These are phyloP conservation scores for Teleopsis dalmanni DNA, from an alignment of 1,140 invertebrate genomes.

Conservation along the genomic window DNA sequence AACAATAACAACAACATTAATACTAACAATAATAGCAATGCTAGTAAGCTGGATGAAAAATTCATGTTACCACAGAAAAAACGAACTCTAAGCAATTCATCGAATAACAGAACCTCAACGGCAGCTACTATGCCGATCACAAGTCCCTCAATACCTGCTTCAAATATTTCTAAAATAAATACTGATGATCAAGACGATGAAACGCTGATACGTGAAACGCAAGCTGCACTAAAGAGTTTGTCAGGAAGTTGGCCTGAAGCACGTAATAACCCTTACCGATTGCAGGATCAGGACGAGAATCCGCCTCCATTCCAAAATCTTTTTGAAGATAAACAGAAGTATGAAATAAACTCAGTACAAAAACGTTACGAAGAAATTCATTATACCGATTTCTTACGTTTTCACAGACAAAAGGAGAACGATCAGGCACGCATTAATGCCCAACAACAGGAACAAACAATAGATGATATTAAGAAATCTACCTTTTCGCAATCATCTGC, in stretches of 20 bases:
- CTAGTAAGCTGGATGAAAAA: conserved; percentile 10
- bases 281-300: conserved; percentile 63
- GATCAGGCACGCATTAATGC: conserved; percentile 38
- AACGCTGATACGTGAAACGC: conserved; percentile 74
- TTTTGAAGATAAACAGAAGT: conserved; percentile 70
- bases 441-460: conserved; percentile 4
- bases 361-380: neutral
- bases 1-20: conserved; percentile 28
- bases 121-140: conserved; percentile 43
- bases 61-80: conserved; percentile 54
- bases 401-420: conserved; percentile 42
- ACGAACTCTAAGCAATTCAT: conserved; percentile 42
- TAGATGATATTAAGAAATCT: conserved; percentile 10
- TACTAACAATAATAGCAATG: conserved; percentile 16
- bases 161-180: conserved; percentile 11
- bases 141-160: conserved; percentile 46
- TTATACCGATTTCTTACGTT: conserved; percentile 23
- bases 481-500: conserved; percentile 49
- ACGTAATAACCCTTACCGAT: conserved; percentile 54
- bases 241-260: conserved; percentile 71
- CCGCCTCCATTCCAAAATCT: conserved; percentile 76
- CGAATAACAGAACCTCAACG: neutral
- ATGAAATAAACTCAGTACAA: conserved; percentile 14
- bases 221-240: conserved; percentile 72
- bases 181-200: conserved; percentile 59